A percentile compares a stretch with the other conserved stretches of the same genome.
phyloP scores from a whole-genome alignment of 2,113 vertebrate genomes.

The Calypte anna region DNA sequence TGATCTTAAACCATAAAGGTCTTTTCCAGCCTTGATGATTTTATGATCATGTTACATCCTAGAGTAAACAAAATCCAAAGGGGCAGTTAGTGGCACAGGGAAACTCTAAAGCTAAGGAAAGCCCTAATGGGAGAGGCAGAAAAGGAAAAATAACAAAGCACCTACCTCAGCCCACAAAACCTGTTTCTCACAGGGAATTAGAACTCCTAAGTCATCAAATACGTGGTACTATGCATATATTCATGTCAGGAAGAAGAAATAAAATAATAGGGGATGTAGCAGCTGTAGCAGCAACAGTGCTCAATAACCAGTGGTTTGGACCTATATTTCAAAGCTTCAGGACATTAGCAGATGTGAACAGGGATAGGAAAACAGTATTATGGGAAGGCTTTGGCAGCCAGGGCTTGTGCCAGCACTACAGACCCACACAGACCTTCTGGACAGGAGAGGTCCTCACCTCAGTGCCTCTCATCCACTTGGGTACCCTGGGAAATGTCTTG shows the following conservation, averaged over 20 bases:
- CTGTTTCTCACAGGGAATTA: slow-evolving; percentile 63
- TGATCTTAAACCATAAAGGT: too few species aligned
- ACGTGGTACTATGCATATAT: background rate
- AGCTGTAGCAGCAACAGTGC: background rate
- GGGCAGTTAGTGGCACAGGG: background rate
- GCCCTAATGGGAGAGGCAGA: background rate
- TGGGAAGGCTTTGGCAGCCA: background rate
- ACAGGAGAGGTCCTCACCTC: background rate
- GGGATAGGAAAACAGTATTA: background rate
- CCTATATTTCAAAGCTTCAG: background rate
- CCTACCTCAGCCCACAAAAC: slow-evolving; percentile 41
- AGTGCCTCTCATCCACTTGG: background rate
- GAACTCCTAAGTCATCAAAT: slow-evolving; percentile 13
- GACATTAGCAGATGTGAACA: background rate
- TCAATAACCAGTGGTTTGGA: background rate
- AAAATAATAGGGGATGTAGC: background rate
- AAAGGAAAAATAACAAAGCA: background rate
- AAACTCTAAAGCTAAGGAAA: background rate
- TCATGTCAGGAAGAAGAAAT: slow-evolving; percentile 42
- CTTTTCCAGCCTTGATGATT: too few species aligned
- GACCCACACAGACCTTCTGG: background rate
- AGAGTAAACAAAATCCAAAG: background rate
- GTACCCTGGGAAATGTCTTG: background rate
- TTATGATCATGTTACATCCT: background rate
- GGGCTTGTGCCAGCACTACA: background rate